Evolutionary conservation across 2,113 vertebrate species (phyloP), one percentile per base, ranked within the genome.

Genomic region (Melierax canorus): DNA sequence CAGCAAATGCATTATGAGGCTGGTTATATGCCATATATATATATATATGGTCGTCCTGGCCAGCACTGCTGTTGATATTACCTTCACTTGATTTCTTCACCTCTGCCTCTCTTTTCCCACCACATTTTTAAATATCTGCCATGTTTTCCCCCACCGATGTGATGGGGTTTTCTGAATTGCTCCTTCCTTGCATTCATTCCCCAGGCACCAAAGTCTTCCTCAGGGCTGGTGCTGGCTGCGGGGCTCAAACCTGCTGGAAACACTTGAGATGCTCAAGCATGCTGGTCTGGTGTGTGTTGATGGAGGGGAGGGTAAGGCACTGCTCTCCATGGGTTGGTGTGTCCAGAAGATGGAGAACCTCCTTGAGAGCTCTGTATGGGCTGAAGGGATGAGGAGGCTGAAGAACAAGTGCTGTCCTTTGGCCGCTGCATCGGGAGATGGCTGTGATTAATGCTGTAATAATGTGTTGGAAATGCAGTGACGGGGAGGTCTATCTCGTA

Each of bases 371-470:
- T 80, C 43, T 1, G 0, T 32, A 0, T 29, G 53, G 51, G 38
- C 19, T 86, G 38, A 34, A 20, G n/a, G 34, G n/a, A 17, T 46
- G 59, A 75, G 64, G 56, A 80, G 11, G 29, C 50, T 90, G 79
- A 73, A 69, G 79, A 76, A 16, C n/a, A 62, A 72, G 38, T 12
- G 26, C 16, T 50, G 41, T 81, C 64, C 53, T 92, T 59, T 79
- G 50, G 34, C 72, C 0, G 1, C 55, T 68, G 55, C 18, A 2
- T 16, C 1, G 1, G 38, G 67, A 63, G 32, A 7, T 59, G 22
- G 23, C 32, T 75, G 85, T 72, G 77, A 50, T 12, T 45, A 80
- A 74, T 88, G 46, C n/a, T 20, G 56, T 15, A 73, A 67, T 63
- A 80, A 39, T 23, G n/a, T 13, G 50, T 12, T 74, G 86, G 88